A percentile compares a stretch with the other conserved stretches of the same genome.
Evolutionary conservation across 2,113 vertebrate species (phyloP).

Genomic region (Murina feae): DNA sequence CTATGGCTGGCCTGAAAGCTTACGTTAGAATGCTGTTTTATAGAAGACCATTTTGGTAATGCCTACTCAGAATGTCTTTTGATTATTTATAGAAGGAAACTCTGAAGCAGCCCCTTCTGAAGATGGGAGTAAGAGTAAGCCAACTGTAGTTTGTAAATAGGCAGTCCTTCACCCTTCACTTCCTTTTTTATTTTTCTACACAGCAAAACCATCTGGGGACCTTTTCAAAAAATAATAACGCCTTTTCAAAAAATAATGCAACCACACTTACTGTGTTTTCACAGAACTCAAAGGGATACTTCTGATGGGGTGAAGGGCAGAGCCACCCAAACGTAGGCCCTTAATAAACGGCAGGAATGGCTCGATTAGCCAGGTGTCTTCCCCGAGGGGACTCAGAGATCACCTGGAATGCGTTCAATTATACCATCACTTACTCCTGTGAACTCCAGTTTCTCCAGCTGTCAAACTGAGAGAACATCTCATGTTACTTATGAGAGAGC

Average conservation of each 20-base stretch:
- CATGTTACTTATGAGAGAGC: background rate
- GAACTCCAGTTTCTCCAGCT: background rate
- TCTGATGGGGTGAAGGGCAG: background rate
- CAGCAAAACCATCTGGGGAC: background rate
- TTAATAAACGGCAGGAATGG: background rate
- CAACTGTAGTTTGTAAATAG: background rate
- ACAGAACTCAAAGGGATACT: background rate
- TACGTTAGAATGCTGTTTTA: slow-evolving; percentile 1
- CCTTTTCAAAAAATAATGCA: too few species aligned
- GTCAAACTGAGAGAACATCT: background rate
- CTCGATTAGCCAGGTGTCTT: background rate
- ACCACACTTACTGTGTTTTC: background rate
- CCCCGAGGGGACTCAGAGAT: background rate
- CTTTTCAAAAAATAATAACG: background rate
- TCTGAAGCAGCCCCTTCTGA: background rate
- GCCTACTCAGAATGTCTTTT: background rate
- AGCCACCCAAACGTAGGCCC: too few species aligned
- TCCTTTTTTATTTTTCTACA: background rate
- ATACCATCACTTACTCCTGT: background rate
- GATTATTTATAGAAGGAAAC: background rate
- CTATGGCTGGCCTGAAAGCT: background rate
- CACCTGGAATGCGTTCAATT: background rate
- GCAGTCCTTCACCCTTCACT: background rate
- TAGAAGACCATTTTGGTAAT: slow-evolving; percentile 32
- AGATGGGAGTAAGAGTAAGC: background rate